A percentile compares a stretch with the other conserved stretches of the same genome.
Conservation (phyloP, 2,113 vertebrate genomes). For the Ameiurus melas region DNA sequence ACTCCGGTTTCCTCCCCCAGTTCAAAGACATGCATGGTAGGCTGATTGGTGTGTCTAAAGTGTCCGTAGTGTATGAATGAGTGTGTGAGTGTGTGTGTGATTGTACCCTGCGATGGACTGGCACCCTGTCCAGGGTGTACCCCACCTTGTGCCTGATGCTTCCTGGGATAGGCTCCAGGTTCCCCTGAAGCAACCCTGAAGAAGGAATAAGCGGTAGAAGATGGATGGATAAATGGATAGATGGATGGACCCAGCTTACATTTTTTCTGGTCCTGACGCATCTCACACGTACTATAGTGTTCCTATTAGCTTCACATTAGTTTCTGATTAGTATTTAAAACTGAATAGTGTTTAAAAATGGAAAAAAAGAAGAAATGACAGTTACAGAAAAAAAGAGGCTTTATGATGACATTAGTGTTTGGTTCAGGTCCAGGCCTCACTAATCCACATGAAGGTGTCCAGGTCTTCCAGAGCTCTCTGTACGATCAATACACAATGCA, state of each 20-base stretch:
- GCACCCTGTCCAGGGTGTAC: no score
- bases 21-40: no score
- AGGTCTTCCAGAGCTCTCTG: constrained; percentile 68
- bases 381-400: constrained; percentile 12
- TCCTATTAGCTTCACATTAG: neutral
- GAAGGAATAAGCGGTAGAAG: no score
- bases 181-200: no score
- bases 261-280: neutral
- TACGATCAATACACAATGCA: constrained; percentile 80
- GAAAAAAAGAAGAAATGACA: neutral
- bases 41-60: no score
- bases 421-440: constrained; percentile 62
- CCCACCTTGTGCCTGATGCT: no score
- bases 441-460: constrained; percentile 52
- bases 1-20: no score
- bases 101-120: no score
- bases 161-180: no score
- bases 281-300: neutral
- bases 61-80: no score
- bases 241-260: neutral
- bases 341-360: neutral
- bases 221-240: no score
- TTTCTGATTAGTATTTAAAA: neutral
- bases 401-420: constrained; percentile 63
- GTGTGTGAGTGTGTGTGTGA: no score